Conservation (phyloP, 2,888 invertebrate genomes). For the Apamea sordens region DNA sequence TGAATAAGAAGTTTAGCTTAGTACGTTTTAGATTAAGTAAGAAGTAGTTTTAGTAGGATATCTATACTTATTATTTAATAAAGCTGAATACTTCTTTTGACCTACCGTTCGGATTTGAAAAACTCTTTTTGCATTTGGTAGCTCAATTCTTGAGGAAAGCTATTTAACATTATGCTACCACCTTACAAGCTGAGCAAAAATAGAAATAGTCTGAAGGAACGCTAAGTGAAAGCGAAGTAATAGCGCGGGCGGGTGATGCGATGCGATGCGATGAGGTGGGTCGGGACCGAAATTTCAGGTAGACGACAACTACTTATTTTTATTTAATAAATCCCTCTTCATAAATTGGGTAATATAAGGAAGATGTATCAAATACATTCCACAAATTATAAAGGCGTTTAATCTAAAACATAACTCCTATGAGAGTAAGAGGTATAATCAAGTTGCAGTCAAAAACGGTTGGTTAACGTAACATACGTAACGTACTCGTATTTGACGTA, state of each 20-base stretch:
- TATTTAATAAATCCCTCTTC: background rate
- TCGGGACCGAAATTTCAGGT: background rate
- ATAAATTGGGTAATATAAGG: background rate
- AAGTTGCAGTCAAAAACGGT: too few relatives aligned
- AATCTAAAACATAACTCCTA: background rate
- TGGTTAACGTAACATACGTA: too few relatives aligned
- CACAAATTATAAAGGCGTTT: background rate
- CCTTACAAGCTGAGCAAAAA: background rate
- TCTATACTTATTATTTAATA: background rate
- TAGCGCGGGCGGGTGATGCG: background rate
- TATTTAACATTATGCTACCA: background rate
- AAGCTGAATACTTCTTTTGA: too few relatives aligned
- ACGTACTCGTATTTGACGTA: too few relatives aligned
- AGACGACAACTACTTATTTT: background rate
- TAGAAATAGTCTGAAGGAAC: too few relatives aligned
- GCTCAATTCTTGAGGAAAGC: background rate
- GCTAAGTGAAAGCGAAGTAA: too few relatives aligned
- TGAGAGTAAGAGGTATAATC: background rate
- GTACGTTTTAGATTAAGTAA: background rate
- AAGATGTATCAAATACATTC: background rate
- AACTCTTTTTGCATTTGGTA: background rate
- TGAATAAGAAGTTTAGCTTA: background rate
- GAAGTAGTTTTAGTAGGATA: background rate
- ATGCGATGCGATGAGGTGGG: background rate
- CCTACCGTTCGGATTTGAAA: background rate